Evolutionary conservation across 1,140 invertebrate genomes (phyloP), one percentile per base, ranked within the genome.

Genomic region (Bombus confusus): DNA sequence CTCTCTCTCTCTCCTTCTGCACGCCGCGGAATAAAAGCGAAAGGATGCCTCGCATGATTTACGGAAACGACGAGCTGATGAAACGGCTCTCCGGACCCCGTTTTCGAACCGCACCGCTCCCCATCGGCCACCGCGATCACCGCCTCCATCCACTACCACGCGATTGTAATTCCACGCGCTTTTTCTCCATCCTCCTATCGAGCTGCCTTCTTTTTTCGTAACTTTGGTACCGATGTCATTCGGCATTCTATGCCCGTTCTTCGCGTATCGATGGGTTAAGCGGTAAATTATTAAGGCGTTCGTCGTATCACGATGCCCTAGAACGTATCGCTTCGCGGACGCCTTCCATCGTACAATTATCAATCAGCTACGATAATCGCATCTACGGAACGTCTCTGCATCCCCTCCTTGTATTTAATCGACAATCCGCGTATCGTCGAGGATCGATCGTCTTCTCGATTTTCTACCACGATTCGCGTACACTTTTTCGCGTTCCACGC

Each of bases 41-140:
- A 84, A 79, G 83, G 83, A 79, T 43, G 52, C 52, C 52, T 59
- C 66, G 62, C 68, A 84, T 84, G 83, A 84, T 84, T 84, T 84
- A 84, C 83, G 76, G 83, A 84, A 84, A 84, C 76, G 62, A 34
- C 64, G 74, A 57, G 31, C 59, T 79, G 83, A 84, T 84, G 76
- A 72, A 84, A 78, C 39, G 57, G 57, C 41, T 41, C 47, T 47
- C 28, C 39, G 28, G 64, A 64, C 47, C 31, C 41, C 75, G 47
- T 73, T 81, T 34, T n/a, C 37, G 79, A 18, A 4, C 43, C 57
- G n/a, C n/a, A 4, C 4, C 39, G 62, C 47, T 52, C 18, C 47
- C 47, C 47, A 52, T 52, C 18, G 47, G 6, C 43, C 28, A 59
- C n/a, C 62, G 59, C 34, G 47, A 52, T 52, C 47, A 52, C 37